Conservation (phyloP, 2,797 vertebrate genomes). For the Ctenopoma multispine region DNA sequence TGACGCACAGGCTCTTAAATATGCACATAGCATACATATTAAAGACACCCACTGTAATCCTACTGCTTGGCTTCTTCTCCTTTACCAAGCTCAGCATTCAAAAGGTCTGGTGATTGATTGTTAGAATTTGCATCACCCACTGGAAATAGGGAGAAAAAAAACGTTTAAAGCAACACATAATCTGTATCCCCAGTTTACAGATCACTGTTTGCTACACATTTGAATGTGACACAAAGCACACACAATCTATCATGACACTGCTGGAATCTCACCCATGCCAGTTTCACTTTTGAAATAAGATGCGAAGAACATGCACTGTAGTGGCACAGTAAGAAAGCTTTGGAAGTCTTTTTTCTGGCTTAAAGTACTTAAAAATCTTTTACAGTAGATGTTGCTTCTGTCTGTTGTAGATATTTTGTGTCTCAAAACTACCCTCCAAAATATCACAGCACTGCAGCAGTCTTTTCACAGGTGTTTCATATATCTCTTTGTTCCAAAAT, state of each 20-base stretch:
- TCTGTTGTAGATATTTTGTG: background rate
- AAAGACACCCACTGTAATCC: conserved; percentile 37
- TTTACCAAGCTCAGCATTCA: conserved; percentile 4
- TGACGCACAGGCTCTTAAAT: conserved; percentile 22
- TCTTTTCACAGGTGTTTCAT: background rate
- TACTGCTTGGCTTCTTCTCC: conserved; percentile 7
- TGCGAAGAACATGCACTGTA: conserved; percentile 1
- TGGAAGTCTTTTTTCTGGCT: background rate
- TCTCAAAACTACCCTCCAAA: background rate
- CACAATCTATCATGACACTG: background rate
- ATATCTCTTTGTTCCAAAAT: conserved; percentile 2
- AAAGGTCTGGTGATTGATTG: conserved; percentile 37
- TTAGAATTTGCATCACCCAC: conserved; percentile 23
- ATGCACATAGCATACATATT: conserved; percentile 53
- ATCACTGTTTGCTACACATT: conserved; percentile 3
- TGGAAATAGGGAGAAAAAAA: conserved; percentile 8
- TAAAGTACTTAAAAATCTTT: background rate
- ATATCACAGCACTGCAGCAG: background rate
- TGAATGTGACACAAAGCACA: too few relatives aligned
- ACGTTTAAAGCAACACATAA: background rate
- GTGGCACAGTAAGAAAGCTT: background rate
- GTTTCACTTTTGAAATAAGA: conserved; percentile 9
- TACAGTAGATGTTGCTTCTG: too few relatives aligned
- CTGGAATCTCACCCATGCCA: background rate
- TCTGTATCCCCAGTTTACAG: background rate